phyloP scores from a whole-genome alignment of 2,888 invertebrate species.

The Leptogaster cylindrica region DNA sequence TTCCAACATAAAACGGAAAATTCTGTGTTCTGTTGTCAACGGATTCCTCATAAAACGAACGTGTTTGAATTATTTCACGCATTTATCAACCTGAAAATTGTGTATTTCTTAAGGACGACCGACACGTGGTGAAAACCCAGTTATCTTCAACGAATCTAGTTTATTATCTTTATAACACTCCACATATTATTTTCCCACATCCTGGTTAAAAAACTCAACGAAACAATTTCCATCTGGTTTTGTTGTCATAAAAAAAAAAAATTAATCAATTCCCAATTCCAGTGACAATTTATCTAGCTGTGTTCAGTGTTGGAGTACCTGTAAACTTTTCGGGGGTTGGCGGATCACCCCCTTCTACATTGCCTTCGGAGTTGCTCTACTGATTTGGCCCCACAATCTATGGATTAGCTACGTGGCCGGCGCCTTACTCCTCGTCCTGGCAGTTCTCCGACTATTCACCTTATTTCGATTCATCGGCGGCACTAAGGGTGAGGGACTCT shows the following conservation, averaged over 20 bases:
- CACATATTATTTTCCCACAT: background rate
- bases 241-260: constrained; percentile 40
- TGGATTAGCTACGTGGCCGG: constrained; percentile 65
- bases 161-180: background rate
- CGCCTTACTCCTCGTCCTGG: constrained; percentile 61
- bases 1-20: constrained; percentile 13
- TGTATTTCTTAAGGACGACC: constrained; percentile 8
- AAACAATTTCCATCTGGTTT: no score
- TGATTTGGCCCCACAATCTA: constrained; percentile 61
- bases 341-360: constrained; percentile 57
- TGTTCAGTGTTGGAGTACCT: constrained; percentile 56
- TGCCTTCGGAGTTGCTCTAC: constrained; percentile 55
- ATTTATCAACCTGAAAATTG: constrained; percentile 1
- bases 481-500: constrained; percentile 57
- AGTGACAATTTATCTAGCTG: constrained; percentile 56
- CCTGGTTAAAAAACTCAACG: background rate
- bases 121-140: background rate
- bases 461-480: constrained; percentile 54
- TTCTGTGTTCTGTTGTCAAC: constrained; percentile 23
- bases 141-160: background rate
- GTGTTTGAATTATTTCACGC: constrained; percentile 24
- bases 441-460: constrained; percentile 61
- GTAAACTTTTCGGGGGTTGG: constrained; percentile 56
- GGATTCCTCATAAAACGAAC: constrained; percentile 11
- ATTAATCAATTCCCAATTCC: constrained; percentile 17